These are phyloP conservation scores for Simalia tracyae DNA, from an alignment of 2,797 vertebrate species.

Conservation along the genomic window DNA sequence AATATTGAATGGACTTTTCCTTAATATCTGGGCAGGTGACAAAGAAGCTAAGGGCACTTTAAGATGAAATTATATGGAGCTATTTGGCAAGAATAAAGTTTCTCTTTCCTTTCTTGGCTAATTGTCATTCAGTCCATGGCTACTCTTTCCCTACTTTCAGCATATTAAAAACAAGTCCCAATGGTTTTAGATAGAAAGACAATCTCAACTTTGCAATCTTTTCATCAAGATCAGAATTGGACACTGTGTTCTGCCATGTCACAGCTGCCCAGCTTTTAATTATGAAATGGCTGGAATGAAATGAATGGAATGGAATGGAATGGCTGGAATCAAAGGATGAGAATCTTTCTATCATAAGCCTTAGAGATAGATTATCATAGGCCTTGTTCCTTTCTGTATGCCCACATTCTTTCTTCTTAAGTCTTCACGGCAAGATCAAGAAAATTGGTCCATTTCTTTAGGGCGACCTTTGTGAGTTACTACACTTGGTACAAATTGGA, in stretches of 20 bases:
- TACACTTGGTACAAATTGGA: neutral
- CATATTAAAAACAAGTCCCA: constrained; percentile 46
- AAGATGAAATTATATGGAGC: constrained; percentile 55
- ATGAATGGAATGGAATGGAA: neutral
- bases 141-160: constrained; percentile 48
- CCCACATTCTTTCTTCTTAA: neutral
- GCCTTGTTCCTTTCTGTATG: neutral
- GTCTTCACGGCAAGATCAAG: neutral
- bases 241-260: neutral
- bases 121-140: neutral
- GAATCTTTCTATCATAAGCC: neutral
- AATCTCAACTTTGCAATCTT: constrained; percentile 12
- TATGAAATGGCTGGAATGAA: neutral
- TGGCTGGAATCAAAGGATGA: neutral
- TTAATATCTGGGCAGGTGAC: constrained; percentile 49
- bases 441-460: neutral
- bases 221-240: neutral
- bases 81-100: constrained; percentile 44
- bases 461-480: neutral
- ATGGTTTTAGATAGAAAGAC: constrained; percentile 40
- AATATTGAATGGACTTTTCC: constrained; percentile 45
- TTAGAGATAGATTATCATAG: neutral
- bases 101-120: constrained; percentile 41
- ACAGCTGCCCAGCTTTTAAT: neutral
- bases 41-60: constrained; percentile 59